Evolutionary conservation across 2,113 vertebrate species (phyloP).

Genomic region (Tachysurus fulvidraco): DNA sequence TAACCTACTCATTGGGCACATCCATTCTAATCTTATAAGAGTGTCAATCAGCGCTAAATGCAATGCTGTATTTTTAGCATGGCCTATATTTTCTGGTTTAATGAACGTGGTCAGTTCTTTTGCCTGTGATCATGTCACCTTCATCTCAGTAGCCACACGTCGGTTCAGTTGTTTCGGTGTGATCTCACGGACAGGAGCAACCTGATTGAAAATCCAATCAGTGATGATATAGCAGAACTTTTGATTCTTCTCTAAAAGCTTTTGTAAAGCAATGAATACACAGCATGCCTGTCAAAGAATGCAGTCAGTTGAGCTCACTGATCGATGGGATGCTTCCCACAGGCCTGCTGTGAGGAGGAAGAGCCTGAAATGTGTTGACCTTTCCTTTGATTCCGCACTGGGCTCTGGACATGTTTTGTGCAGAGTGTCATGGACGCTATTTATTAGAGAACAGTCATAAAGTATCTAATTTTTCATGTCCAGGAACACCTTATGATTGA

Average conservation of each 20-base stretch:
- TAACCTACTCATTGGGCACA: slow-evolving; percentile 1
- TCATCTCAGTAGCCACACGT: slow-evolving; percentile 14
- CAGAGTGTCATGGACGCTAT: slow-evolving; percentile 38
- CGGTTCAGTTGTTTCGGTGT: background rate
- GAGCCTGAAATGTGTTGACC: slow-evolving; percentile 38
- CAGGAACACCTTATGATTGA: slow-evolving; percentile 38
- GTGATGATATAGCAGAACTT: background rate
- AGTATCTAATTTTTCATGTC: slow-evolving; percentile 19
- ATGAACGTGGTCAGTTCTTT: background rate
- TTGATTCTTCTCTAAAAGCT: slow-evolving; percentile 33
- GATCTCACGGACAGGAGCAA: background rate
- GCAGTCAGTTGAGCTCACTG: slow-evolving; percentile 33
- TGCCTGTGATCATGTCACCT: slow-evolving; percentile 2
- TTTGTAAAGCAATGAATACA: slow-evolving; percentile 28
- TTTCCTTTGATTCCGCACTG: slow-evolving; percentile 35
- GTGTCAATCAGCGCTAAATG: background rate
- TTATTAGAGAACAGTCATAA: slow-evolving; percentile 31
- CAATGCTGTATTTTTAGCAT: slow-evolving; percentile 12
- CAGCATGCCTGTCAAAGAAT: slow-evolving; percentile 24
- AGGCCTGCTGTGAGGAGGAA: slow-evolving; percentile 28
- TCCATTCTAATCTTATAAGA: slow-evolving; percentile 4
- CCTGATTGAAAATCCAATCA: background rate
- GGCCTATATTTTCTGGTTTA: slow-evolving; percentile 6
- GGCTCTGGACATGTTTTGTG: slow-evolving; percentile 25
- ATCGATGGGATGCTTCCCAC: slow-evolving; percentile 43